Evolutionary conservation across 2,113 vertebrate species (phyloP).

Genomic region (Otocyon megalotis): DNA sequence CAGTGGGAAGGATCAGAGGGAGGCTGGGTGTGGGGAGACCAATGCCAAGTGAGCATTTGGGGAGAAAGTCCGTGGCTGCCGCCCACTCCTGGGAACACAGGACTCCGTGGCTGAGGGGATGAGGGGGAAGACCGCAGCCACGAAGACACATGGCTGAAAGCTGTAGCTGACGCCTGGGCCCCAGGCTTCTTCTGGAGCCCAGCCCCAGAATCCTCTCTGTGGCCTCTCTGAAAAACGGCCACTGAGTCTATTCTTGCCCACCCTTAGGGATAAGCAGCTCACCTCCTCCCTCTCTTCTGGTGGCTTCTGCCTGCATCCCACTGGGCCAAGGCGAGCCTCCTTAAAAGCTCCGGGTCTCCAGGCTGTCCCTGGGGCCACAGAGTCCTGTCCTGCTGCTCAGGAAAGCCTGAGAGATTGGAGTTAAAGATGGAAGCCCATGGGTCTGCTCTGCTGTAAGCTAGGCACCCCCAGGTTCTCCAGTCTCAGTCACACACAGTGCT

Average conservation of each 20-base stretch:
- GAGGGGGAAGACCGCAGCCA: neutral
- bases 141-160: neutral
- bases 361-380: neutral
- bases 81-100: neutral
- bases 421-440: neutral
- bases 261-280: neutral
- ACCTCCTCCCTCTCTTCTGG: neutral
- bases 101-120: neutral
- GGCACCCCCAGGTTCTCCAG: neutral
- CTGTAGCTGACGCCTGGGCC: neutral
- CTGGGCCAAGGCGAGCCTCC: neutral
- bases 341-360: neutral
- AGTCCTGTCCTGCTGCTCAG: neutral
- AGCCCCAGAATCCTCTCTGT: neutral
- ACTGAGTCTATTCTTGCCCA: neutral
- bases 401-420: neutral
- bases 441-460: neutral
- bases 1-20: neutral
- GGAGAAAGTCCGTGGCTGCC: neutral
- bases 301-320: neutral
- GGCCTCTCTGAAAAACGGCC: neutral
- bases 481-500: neutral
- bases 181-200: neutral
- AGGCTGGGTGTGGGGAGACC: neutral
- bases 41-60: neutral